These are phyloP conservation scores for Oryzias sinensis DNA, from an alignment of 2,797 vertebrate genomes.

Conservation along the genomic window DNA sequence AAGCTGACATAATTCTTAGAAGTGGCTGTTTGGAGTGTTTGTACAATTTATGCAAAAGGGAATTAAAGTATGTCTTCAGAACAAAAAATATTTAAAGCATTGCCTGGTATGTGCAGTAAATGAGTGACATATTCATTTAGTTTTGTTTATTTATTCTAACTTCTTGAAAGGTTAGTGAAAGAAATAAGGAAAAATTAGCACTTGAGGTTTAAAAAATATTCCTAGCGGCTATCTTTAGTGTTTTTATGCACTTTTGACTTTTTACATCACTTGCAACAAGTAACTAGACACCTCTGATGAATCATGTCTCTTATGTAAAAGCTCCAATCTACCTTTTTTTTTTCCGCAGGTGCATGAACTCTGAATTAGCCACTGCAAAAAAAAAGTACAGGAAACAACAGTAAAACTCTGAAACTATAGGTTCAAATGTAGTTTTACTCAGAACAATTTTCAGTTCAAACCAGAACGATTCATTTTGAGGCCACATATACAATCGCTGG, in stretches of 20 bases:
- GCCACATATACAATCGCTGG: neutral
- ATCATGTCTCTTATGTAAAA: neutral
- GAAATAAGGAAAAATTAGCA: too few species aligned
- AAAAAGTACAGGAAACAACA: neutral
- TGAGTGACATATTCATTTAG: too few species aligned
- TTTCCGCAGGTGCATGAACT: neutral
- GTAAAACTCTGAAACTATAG: neutral
- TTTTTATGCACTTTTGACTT: neutral
- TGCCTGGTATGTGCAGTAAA: too few species aligned
- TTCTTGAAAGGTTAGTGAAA: too few species aligned
- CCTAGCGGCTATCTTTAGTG: too few species aligned
- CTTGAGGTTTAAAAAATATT: too few species aligned
- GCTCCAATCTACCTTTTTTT: neutral
- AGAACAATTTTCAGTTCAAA: too few species aligned
- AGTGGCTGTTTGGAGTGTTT: neutral
- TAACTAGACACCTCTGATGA: neutral
- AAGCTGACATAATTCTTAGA: conserved; percentile 41
- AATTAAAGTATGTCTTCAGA: too few species aligned
- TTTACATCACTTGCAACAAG: neutral
- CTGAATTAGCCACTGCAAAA: neutral
- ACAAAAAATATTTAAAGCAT: too few species aligned
- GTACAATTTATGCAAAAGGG: neutral
- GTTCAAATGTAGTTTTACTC: too few species aligned
- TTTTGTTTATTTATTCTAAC: too few species aligned
- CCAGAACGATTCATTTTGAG: too few species aligned